These are phyloP conservation scores for Drosophila falleni DNA, from an alignment of 2,888 invertebrate species.

Conservation along the genomic window DNA sequence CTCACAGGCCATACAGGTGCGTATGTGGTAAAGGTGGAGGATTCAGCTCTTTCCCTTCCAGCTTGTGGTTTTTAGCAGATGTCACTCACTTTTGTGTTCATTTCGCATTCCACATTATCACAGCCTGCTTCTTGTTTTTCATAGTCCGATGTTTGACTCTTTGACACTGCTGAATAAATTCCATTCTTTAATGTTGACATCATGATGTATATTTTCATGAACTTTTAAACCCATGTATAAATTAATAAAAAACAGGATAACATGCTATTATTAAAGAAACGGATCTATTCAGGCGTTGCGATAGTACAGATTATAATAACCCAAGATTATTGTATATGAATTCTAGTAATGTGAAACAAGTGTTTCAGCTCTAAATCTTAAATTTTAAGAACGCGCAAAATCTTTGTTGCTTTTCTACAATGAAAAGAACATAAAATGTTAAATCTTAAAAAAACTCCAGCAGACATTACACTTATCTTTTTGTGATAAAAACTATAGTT, in stretches of 20 bases:
- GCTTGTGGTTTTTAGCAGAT: conserved; percentile 49
- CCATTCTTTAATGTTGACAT: conserved; percentile 38
- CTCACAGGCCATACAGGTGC: conserved; percentile 83
- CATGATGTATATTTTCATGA: conserved; percentile 1
- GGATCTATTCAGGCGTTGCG: not conserved
- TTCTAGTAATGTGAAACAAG: no score
- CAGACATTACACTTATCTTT: no score
- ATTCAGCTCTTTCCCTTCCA: not conserved
- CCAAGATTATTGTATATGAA: not conserved
- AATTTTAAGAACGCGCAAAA: no score
- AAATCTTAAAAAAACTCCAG: no score
- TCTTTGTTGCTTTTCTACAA: no score
- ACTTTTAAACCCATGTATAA: not conserved
- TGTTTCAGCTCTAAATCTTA: no score
- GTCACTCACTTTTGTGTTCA: conserved; percentile 44
- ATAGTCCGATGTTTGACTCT: conserved; percentile 4
- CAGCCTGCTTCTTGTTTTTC: conserved; percentile 27
- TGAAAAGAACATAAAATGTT: no score
- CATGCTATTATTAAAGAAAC: not conserved
- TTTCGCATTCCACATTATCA: conserved; percentile 46
- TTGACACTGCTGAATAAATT: conserved; percentile 14
- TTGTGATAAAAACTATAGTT: no score
- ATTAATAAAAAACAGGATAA: not conserved
- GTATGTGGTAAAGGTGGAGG: conserved; percentile 38
- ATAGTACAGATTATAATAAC: not conserved